Percentiles rank a stretch among this genome's conserved stretches.
Conservation (phyloP, 2,113 vertebrate species). For the Spermophilus dauricus region DNA sequence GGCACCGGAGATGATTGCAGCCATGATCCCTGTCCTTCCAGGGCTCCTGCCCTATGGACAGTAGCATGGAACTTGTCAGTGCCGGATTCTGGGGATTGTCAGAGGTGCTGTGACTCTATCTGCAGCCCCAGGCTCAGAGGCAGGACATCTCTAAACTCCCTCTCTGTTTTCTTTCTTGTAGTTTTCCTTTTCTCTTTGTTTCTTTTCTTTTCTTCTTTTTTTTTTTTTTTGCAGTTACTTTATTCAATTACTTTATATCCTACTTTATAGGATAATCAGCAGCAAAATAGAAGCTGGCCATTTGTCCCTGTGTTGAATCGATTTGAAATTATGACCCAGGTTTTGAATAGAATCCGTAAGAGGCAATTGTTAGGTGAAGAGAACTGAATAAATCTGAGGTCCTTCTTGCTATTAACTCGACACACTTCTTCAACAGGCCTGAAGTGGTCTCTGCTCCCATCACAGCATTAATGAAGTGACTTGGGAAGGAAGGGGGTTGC, state of each 20-base stretch:
- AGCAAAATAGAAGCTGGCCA: not conserved
- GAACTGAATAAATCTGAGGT: not conserved
- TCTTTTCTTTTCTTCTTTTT: not conserved
- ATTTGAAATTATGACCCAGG: not conserved
- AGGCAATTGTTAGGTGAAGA: not conserved
- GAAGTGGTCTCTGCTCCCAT: not conserved
- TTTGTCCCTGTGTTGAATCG: not conserved
- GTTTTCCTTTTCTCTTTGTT: not conserved
- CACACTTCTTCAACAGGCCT: not conserved
- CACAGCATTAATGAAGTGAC: not conserved
- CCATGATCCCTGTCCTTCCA: not conserved
- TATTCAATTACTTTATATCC: no score
- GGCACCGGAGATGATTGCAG: not conserved
- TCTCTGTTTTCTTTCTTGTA: not conserved
- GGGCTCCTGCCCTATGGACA: not conserved
- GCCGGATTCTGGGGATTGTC: rapidly evolving
- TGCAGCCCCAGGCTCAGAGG: not conserved
- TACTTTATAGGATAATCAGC: not conserved
- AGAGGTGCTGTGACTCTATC: not conserved
- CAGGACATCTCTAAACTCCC: no score
- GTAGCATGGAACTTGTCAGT: rapidly evolving
- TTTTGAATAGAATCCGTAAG: constrained; percentile 7
- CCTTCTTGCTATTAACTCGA: not conserved
- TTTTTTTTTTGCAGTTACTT: not conserved
- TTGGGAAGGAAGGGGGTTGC: not conserved